These are phyloP conservation scores for Drosophila anomelani DNA, from an alignment of 2,888 invertebrate genomes.

Conservation along the genomic window DNA sequence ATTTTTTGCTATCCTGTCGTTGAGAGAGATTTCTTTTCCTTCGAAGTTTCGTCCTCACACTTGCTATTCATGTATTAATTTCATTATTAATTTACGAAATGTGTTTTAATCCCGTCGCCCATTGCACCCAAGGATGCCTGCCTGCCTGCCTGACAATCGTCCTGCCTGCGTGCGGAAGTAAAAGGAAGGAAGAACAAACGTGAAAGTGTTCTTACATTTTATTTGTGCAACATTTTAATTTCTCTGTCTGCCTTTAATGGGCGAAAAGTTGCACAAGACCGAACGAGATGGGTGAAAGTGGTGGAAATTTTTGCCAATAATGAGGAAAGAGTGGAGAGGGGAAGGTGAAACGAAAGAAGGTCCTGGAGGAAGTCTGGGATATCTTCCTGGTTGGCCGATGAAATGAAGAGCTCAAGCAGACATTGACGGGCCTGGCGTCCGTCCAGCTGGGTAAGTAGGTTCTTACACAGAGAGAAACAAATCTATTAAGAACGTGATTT, in stretches of 20 bases:
- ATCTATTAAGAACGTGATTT: accelerated
- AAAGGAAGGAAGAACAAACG: constrained; percentile 10
- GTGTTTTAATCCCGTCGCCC: constrained; percentile 32
- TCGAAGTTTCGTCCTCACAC: constrained; percentile 1
- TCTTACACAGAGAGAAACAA: neutral
- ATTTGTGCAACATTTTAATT: constrained; percentile 67
- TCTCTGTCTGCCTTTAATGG: constrained; percentile 52
- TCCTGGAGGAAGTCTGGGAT: neutral
- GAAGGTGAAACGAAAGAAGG: neutral
- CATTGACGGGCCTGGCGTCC: constrained; percentile 34
- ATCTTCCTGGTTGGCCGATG: constrained; percentile 13
- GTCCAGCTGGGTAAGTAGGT: neutral
- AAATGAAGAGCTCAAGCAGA: constrained; percentile 38
- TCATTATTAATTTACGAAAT: constrained; percentile 64
- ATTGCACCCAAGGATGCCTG: constrained; percentile 38
- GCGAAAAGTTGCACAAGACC: constrained; percentile 8
- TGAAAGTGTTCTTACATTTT: constrained; percentile 59
- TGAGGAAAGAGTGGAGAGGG: neutral
- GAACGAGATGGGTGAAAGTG: constrained; percentile 2
- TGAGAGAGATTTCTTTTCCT: constrained; percentile 3
- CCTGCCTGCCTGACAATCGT: neutral
- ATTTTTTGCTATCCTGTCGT: constrained; percentile 6
- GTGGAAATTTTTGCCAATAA: neutral
- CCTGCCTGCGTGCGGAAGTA: neutral
- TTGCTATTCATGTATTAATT: constrained; percentile 45